These are phyloP conservation scores for Elachura formosa DNA, from an alignment of 2,113 vertebrate genomes.

Conservation along the genomic window DNA sequence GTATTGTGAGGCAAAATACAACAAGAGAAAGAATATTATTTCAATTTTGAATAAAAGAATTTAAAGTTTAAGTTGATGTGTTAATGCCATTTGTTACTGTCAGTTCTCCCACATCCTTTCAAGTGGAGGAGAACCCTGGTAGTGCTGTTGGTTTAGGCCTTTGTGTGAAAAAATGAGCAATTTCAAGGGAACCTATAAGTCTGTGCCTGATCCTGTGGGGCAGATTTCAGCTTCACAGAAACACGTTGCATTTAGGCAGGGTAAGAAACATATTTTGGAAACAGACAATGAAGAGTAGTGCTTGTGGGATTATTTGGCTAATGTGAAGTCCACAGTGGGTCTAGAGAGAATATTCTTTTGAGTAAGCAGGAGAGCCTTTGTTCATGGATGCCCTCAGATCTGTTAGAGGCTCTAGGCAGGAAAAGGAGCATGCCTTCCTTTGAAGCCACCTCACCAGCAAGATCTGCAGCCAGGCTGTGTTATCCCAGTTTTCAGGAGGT, in stretches of 20 bases:
- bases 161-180: neutral
- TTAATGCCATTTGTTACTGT: neutral
- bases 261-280: neutral
- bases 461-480: neutral
- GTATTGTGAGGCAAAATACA: neutral
- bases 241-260: neutral
- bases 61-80: neutral
- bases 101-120: neutral
- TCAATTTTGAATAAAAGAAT: neutral
- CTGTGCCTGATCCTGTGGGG: neutral
- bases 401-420: neutral
- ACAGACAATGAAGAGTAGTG: neutral
- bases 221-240: neutral
- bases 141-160: neutral
- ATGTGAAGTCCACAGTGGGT: neutral
- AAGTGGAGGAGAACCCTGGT: neutral
- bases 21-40: neutral
- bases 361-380: neutral
- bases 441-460: neutral
- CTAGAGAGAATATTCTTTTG: neutral
- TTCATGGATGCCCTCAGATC: neutral
- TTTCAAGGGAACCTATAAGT: neutral
- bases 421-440: neutral
- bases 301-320: neutral
- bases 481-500: neutral